Conservation (phyloP, 1,140 invertebrate genomes). For the Brevipalpus yothersi region DNA sequence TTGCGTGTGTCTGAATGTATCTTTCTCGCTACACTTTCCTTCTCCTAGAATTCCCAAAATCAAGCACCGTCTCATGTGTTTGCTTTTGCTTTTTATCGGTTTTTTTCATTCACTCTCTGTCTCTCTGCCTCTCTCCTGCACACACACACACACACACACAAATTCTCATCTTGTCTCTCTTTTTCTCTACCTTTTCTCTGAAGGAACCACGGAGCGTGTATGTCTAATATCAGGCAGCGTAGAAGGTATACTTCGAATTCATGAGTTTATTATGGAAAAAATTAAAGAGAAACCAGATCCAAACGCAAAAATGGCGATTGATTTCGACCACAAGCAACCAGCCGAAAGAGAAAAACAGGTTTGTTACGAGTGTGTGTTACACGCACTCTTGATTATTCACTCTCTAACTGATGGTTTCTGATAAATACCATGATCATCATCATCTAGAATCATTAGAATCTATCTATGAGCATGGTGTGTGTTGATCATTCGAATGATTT, state of each 20-base stretch:
- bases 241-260: constrained; percentile 71
- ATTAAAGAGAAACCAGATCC: constrained; percentile 90
- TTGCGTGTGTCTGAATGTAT: too few relatives aligned
- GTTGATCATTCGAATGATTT: background rate
- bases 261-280: constrained; percentile 93
- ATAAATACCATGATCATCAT: background rate
- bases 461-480: too few relatives aligned
- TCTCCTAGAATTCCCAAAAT: background rate
- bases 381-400: background rate
- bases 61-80: too few relatives aligned
- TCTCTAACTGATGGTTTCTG: background rate
- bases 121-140: too few relatives aligned
- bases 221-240: constrained; percentile 86
- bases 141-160: too few relatives aligned
- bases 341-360: constrained; percentile 32
- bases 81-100: background rate
- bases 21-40: background rate
- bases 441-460: background rate
- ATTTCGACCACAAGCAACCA: constrained; percentile 24
- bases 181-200: constrained; percentile 15
- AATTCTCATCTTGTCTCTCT: background rate
- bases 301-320: constrained; percentile 40
- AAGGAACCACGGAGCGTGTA: constrained; percentile 85
- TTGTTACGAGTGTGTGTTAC: background rate
- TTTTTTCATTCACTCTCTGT: background rate